A percentile compares a stretch with the other conserved stretches of the same genome.
phyloP scores from a whole-genome alignment of 1,140 invertebrate genomes.

The Adoxophyes honmai region DNA sequence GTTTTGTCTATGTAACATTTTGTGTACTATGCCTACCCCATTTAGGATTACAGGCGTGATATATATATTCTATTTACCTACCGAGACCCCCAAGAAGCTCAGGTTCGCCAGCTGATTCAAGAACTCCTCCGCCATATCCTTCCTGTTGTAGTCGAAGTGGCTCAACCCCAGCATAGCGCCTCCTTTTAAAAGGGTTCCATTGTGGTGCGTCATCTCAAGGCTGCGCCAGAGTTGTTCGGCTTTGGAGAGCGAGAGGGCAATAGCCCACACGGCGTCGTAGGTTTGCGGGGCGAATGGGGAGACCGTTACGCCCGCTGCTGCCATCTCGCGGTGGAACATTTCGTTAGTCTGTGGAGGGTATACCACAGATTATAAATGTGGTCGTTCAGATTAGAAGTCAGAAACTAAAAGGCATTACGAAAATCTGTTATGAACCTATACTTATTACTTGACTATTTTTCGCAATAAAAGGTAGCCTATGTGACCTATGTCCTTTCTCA shows the following conservation, averaged over 20 bases:
- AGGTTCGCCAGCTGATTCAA: conserved; percentile 83
- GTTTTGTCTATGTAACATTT: no score
- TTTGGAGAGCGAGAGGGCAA: conserved; percentile 83
- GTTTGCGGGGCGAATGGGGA: conserved; percentile 87
- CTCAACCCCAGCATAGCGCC: conserved; percentile 68
- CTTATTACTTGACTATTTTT: no score
- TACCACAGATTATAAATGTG: no score
- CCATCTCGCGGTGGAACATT: conserved; percentile 81
- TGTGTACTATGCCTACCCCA: no score
- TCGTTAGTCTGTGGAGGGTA: conserved; percentile 82
- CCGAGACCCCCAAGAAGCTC: conserved; percentile 90
- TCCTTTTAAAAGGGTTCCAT: conserved; percentile 25
- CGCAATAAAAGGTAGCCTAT: no score
- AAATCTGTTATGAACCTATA: no score
- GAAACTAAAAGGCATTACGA: no score
- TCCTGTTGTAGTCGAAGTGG: conserved; percentile 84
- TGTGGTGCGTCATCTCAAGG: conserved; percentile 21
- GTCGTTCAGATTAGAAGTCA: no score
- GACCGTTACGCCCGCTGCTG: conserved; percentile 72
- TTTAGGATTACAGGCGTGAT: not conserved
- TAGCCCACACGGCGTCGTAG: conserved; percentile 94
- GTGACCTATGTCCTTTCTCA: no score
- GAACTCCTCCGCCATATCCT: conserved; percentile 83
- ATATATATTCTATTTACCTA: conserved; percentile 78
- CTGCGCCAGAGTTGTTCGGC: conserved; percentile 69